Evolutionary conservation across 2,797 vertebrate genomes (phyloP), one percentile per base, ranked within the genome.

Genomic region (Cyprinella venusta): DNA sequence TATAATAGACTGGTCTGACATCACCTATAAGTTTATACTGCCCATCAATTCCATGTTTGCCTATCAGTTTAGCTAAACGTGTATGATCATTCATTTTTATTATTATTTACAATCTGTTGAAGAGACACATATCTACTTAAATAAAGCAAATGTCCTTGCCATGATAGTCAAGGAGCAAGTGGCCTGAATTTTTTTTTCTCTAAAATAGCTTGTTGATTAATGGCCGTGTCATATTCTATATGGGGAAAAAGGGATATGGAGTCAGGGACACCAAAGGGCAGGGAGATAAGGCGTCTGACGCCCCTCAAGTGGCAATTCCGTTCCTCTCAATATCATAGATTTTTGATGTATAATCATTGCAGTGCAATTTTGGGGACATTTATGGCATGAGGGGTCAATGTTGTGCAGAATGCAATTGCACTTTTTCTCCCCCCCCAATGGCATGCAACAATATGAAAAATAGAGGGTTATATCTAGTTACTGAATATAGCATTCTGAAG

Each of bases 191-290:
- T 83, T 83, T 83, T 83, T 70, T 54, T 65, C 71, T 83, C 68
- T 77, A 82, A 84, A 86, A 82, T 82, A 84, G 79, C 79, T 76
- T 30, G 56, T 40, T 84, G 86, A 86, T 86, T 86, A 86, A 86
- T 84, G 75, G 36, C 50, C 40, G 24, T 86, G 82, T 75, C 79
- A 77, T 81, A 82, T 79, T 75, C 79, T 75, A 33, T 69, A 75
- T 71, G 56, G 45, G 59, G 61, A 54, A 69, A 80, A 74, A 86
- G 59, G 85, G 21, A 79, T 74, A 84, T 52, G 50, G 61, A 78
- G 68, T 81, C 79, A 72, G 50, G 56, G 74, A 50, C 67, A 45
- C 67, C 36, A 54, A 80, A 84, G 85, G 65, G 81, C 78, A 84
- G 50, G 38, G 13, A 79, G 85, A 80, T 84, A 83, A 71, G 74